Conservation (phyloP, 2,797 vertebrate genomes). For the Pseudomugil gertrudae region DNA sequence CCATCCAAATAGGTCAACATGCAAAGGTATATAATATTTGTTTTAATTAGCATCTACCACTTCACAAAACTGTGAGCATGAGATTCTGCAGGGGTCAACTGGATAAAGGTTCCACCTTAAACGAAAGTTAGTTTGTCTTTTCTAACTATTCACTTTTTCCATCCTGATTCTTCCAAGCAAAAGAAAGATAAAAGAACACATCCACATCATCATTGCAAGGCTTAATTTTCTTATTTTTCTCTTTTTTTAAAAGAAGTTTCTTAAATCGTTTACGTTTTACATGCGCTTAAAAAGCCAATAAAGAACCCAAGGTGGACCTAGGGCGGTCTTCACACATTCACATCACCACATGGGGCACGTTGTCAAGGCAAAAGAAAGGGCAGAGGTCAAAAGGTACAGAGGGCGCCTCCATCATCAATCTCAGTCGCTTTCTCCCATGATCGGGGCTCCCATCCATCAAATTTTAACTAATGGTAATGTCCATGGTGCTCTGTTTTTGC, state of each 20-base stretch:
- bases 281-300: constrained; percentile 90
- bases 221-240: constrained; percentile 83
- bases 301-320: constrained; percentile 84
- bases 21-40: constrained; percentile 84
- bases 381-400: constrained; percentile 83
- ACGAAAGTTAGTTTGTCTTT: constrained; percentile 80
- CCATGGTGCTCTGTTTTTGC: constrained; percentile 46
- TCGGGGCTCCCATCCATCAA: constrained; percentile 64
- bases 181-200: constrained; percentile 88
- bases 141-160: constrained; percentile 82
- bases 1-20: constrained; percentile 86
- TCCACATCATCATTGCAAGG: constrained; percentile 89
- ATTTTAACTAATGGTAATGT: constrained; percentile 59
- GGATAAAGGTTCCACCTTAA: constrained; percentile 88
- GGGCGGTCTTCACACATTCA: constrained; percentile 89
- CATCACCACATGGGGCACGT: constrained; percentile 90
- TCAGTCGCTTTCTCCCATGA: constrained; percentile 62
- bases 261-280: constrained; percentile 87
- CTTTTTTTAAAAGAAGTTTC: constrained; percentile 80
- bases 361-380: constrained; percentile 89
- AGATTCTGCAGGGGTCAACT: constrained; percentile 63
- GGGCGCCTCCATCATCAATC: constrained; percentile 78
- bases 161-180: constrained; percentile 85
- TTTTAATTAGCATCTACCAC: constrained; percentile 81
- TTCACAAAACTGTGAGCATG: constrained; percentile 79